phyloP scores from a whole-genome alignment of 2,888 invertebrate genomes.

The Cantharis rustica region DNA sequence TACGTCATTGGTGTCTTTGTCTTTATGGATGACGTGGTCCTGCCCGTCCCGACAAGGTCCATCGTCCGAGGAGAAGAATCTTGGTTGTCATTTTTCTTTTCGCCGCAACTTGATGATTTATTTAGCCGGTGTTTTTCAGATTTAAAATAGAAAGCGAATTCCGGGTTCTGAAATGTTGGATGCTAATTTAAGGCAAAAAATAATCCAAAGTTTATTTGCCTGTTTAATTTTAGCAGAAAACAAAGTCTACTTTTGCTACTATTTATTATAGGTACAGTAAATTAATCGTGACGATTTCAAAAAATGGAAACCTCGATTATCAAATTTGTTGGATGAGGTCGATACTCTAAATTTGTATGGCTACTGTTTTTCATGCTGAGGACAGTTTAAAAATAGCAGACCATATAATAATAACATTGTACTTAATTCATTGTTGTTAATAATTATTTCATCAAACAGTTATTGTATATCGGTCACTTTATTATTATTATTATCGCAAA shows the following conservation, averaged over 20 bases:
- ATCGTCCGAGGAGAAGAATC: no score
- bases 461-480: not conserved
- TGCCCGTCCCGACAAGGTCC: no score
- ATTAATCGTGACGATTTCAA: not conserved
- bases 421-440: not conserved
- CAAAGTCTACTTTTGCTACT: not conserved
- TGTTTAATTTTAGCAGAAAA: not conserved
- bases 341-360: not conserved
- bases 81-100: no score
- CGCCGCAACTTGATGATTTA: no score
- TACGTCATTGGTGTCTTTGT: no score
- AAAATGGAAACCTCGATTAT: not conserved
- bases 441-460: not conserved
- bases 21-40: no score
- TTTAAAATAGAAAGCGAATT: no score
- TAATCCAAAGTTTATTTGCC: not conserved
- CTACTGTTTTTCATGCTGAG: not conserved
- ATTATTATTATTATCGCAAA: not conserved
- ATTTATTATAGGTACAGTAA: no score
- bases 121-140: no score
- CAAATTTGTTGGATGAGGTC: not conserved
- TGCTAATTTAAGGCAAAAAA: not conserved
- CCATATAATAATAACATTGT: not conserved
- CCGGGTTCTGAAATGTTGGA: not conserved
- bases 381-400: not conserved